Evolutionary conservation across 2,888 invertebrate genomes (phyloP).

Genomic region (Caenorhabditis sulstoni): DNA sequence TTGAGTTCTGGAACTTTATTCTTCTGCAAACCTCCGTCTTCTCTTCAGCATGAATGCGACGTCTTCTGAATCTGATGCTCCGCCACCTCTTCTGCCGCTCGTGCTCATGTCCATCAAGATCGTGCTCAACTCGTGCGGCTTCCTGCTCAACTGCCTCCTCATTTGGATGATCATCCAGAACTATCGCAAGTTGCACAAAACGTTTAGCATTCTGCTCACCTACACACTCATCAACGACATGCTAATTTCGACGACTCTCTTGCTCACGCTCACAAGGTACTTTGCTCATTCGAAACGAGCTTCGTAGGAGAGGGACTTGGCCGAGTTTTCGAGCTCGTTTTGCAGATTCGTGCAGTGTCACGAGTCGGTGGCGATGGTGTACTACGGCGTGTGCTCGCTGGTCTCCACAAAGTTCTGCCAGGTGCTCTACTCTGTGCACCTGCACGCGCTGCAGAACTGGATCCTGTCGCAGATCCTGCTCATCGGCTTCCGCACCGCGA

Average conservation of each 20-base stretch:
- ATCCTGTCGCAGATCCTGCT: constrained; percentile 53
- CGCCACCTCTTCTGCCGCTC: constrained; percentile 27
- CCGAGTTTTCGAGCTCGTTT: no score
- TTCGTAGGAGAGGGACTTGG: no score
- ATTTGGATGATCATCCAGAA: constrained; percentile 47
- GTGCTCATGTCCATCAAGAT: constrained; percentile 45
- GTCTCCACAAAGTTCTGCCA: constrained; percentile 42
- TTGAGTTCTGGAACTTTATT: not conserved
- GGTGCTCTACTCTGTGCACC: constrained; percentile 35
- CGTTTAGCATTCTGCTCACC: constrained; percentile 44
- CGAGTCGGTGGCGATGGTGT: constrained; percentile 50
- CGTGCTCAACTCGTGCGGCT: constrained; percentile 34
- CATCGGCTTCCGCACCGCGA: constrained; percentile 53
- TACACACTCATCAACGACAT: constrained; percentile 53
- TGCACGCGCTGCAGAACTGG: constrained; percentile 56
- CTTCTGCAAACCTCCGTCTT: not conserved
- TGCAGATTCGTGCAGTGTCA: constrained; percentile 51
- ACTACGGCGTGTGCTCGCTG: constrained; percentile 42
- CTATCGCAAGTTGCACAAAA: constrained; percentile 45
- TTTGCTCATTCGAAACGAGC: constrained; percentile 8
- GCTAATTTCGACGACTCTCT: constrained; percentile 43
- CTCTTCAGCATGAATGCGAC: not conserved
- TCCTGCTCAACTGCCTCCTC: constrained; percentile 39
- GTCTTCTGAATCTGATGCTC: constrained; percentile 2
- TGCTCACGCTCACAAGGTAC: constrained; percentile 40